These are phyloP conservation scores for Drosophila ambigua DNA, from an alignment of 1,140 invertebrate genomes.

Conservation along the genomic window DNA sequence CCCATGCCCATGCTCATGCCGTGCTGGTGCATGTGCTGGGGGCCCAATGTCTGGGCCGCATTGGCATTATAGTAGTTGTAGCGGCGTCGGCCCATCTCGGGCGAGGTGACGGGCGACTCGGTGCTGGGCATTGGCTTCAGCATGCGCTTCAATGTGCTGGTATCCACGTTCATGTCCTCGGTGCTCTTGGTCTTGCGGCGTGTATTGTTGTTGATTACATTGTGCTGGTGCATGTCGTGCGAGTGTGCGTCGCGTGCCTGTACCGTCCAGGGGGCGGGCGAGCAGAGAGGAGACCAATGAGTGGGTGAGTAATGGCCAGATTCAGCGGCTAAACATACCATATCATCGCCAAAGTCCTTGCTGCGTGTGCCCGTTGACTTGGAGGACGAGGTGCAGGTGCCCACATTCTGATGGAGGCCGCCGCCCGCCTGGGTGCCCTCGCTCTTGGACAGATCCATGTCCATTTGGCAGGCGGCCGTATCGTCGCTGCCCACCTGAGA, in stretches of 20 bases:
- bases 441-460: constrained; percentile 87
- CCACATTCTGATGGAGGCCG: constrained; percentile 85
- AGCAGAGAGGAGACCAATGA: constrained; percentile 15
- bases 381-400: constrained; percentile 74
- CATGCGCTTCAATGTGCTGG: constrained; percentile 96
- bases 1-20: constrained; percentile 57
- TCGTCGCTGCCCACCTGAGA: constrained; percentile 83
- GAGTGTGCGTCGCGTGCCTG: constrained; percentile 82
- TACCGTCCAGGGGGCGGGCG: constrained; percentile 17
- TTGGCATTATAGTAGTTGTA: constrained; percentile 86
- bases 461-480: constrained; percentile 71
- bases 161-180: constrained; percentile 94
- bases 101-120: constrained; percentile 94
- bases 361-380: constrained; percentile 87
- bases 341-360: constrained; percentile 82
- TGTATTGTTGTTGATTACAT: constrained; percentile 89
- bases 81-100: constrained; percentile 92
- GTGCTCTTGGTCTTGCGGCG: constrained; percentile 94
- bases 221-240: constrained; percentile 84
- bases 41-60: constrained; percentile 82
- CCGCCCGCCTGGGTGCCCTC: constrained; percentile 93
- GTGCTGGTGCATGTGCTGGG: constrained; percentile 85
- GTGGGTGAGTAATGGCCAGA: constrained; percentile 9
- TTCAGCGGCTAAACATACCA: constrained; percentile 53
- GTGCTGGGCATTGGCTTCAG: constrained; percentile 95